Conservation (phyloP, 2,888 invertebrate genomes). For the Beris morrisii region DNA sequence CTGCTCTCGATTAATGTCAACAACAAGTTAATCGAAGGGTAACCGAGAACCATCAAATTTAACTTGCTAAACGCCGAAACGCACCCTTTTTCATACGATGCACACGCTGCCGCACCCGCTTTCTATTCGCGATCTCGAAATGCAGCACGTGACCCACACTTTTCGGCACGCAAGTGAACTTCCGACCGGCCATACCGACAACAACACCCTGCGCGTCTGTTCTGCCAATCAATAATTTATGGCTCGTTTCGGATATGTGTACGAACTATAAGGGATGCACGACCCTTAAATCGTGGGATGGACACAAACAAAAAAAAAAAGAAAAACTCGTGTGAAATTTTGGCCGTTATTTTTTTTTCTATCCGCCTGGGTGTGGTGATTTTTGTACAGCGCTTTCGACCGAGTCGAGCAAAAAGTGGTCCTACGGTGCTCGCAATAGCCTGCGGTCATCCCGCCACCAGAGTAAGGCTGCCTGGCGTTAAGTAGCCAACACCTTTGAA, state of each 20-base stretch:
- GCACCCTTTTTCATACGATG: constrained; percentile 36
- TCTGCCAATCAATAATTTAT: constrained; percentile 23
- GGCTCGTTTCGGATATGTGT: constrained; percentile 16
- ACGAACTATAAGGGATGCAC: neutral
- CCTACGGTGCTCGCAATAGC: neutral
- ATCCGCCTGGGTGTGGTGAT: too few relatives aligned
- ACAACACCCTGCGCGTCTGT: constrained; percentile 5
- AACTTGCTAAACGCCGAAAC: constrained; percentile 40
- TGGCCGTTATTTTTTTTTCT: neutral
- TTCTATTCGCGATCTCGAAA: constrained; percentile 7
- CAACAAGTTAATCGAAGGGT: constrained; percentile 38
- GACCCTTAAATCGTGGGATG: too few relatives aligned
- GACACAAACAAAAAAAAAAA: neutral
- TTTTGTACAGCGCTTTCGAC: too few relatives aligned
- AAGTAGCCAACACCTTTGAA: constrained; percentile 23
- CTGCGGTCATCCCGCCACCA: constrained; percentile 15
- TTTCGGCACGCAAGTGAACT: constrained; percentile 30
- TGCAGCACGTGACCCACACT: constrained; percentile 40
- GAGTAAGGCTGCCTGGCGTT: constrained; percentile 12
- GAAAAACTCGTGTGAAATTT: constrained; percentile 11
- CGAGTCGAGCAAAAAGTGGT: too few relatives aligned
- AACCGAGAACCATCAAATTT: constrained; percentile 23
- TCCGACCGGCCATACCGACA: constrained; percentile 6
- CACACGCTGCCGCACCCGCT: constrained; percentile 22
- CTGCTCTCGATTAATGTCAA: constrained; percentile 31